Conservation (phyloP, 2,888 invertebrate species). For the Malthinus flaveolus region DNA sequence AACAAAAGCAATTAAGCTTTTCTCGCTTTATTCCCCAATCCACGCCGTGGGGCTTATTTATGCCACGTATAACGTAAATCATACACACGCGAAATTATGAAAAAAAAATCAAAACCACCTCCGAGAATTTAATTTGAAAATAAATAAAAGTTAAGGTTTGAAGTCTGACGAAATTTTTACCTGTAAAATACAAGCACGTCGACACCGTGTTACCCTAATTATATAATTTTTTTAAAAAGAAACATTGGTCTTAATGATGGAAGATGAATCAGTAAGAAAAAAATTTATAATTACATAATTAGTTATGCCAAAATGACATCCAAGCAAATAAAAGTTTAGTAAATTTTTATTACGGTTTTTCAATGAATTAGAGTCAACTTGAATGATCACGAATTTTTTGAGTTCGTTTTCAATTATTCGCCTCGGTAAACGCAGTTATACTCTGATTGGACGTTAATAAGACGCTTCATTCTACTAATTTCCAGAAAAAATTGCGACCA, state of each 20-base stretch:
- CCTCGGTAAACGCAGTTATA: constrained; percentile 27
- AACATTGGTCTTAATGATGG: constrained; percentile 46
- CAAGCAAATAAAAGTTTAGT: constrained; percentile 48
- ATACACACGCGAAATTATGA: too few relatives aligned
- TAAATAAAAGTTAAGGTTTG: background rate
- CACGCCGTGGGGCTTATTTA: too few relatives aligned
- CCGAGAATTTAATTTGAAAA: background rate
- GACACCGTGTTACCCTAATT: constrained; percentile 48
- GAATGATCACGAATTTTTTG: constrained; percentile 20
- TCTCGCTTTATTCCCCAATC: too few relatives aligned
- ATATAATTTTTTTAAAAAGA: constrained; percentile 44
- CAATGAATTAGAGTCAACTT: constrained; percentile 17
- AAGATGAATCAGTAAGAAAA: constrained; percentile 38
- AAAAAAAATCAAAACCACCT: too few relatives aligned
- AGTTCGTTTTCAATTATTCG: constrained; percentile 27
- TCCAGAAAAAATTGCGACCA: constrained; percentile 20
- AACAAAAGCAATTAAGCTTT: too few relatives aligned
- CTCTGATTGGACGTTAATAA: constrained; percentile 28
- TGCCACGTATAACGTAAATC: too few relatives aligned
- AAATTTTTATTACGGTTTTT: constrained; percentile 35
- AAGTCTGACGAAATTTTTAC: constrained; percentile 13
- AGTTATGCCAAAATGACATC: constrained; percentile 55
- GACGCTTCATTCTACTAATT: constrained; percentile 28
- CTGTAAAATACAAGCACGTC: constrained; percentile 39
- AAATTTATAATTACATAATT: constrained; percentile 55